Conservation (phyloP, 2,888 invertebrate genomes). For the Gandaritis pyraliata region DNA sequence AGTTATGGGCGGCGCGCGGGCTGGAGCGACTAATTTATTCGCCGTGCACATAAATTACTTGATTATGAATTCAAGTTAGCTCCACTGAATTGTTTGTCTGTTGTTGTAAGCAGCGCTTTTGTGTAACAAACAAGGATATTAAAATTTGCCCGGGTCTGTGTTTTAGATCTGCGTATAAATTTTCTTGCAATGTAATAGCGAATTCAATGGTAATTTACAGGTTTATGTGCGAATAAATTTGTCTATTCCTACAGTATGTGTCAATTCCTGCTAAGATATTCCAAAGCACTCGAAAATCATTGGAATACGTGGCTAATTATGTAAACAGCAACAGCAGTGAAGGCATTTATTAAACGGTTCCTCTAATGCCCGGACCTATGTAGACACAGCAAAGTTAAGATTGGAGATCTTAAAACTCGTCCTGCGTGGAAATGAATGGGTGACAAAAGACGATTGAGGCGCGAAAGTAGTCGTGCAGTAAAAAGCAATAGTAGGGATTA, state of each 20-base stretch:
- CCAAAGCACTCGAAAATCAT: conserved; percentile 12
- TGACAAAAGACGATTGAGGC: conserved; percentile 60
- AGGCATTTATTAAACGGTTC: conserved; percentile 21
- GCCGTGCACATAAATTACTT: conserved; percentile 85
- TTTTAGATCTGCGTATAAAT: conserved; percentile 59
- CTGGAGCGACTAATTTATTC: conserved; percentile 83
- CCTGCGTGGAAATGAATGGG: conserved; percentile 58
- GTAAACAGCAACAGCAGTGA: conserved; percentile 12
- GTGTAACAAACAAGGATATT: conserved; percentile 78
- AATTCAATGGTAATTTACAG: conserved; percentile 38
- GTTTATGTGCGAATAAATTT: conserved; percentile 42
- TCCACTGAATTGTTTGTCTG: conserved; percentile 81
- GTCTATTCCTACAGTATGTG: conserved; percentile 30
- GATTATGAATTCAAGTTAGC: conserved; percentile 84
- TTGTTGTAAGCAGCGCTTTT: conserved; percentile 79
- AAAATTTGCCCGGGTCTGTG: conserved; percentile 67
- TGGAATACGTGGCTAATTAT: conserved; percentile 14
- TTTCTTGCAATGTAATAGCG: conserved; percentile 42
- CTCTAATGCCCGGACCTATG: conserved; percentile 10
- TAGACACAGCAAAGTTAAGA: conserved; percentile 25
- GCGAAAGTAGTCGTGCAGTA: conserved; percentile 72
- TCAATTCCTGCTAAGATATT: conserved; percentile 33
- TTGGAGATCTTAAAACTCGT: conserved; percentile 36
- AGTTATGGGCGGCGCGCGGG: conserved; percentile 83
- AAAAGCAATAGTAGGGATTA: conserved; percentile 81